Base-by-base conservation (phyloP, 2,797 vertebrate species). In the Selene dorsalis region DNA sequence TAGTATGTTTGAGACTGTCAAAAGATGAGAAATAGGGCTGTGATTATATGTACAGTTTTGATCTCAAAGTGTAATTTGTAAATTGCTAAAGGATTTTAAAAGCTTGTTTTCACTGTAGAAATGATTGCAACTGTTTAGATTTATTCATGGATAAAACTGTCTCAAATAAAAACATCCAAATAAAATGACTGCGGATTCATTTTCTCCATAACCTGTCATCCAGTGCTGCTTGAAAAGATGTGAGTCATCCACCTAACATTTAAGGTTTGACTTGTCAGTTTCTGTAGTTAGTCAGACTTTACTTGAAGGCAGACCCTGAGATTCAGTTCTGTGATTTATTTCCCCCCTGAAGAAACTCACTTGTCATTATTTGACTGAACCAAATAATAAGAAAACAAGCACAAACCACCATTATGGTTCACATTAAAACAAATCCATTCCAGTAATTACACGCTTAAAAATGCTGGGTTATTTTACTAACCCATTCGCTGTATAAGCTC, bases 101-200 rank as follows among this genome's bases (percentile, higher is more conserved):
- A 77, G 32, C 48, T 28, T 65, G 41, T 63, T 61, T 82, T 77
- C 70, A 59, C 22, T 52, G 0, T 72, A 59, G 28, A 67, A 66
- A 38, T 76, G 28, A 83, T 78, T 79, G 32, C 2, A 64, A 59
- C 20, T 52, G 28, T 77, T 79, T 75, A 12, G 66, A 69, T 70
- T 75, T 14, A 55, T 80, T 79, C 14, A 39, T 20, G 18, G 24
- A 22, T 79, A 38, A 73, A 82, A 75, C 0, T 39, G 1, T 12
- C 10, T 81, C 13, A 57, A 84, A 87, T 82, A 73, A 85, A 88
- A 76, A n/a, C n/a, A n/a, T n/a, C n/a, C n/a, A n/a, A 5, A 32
- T 48, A 73, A 70, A 84, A 58, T 6, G 1, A 0, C 18, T 12
- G 0, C 32, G 4, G 38, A 61, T 59, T 72, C 0, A 22, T 65